Evolutionary conservation across 2,797 vertebrate genomes (phyloP).

Genomic region (Macropodus opercularis): DNA sequence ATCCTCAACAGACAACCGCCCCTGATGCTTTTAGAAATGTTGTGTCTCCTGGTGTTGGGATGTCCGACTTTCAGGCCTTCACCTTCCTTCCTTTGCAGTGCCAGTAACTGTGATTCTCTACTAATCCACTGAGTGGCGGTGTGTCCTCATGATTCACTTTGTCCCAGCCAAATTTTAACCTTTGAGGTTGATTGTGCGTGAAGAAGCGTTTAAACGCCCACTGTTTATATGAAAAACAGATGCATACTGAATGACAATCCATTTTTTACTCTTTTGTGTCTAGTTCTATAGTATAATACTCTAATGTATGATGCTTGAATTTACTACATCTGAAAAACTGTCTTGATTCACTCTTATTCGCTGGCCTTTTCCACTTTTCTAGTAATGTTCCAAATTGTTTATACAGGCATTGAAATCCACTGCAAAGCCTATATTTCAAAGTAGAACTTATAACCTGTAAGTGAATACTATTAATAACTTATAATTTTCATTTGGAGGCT

Average conservation of each 20-base stretch:
- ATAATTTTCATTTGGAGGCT: too few relatives aligned
- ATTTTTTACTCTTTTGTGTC: neutral
- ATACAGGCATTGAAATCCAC: too few relatives aligned
- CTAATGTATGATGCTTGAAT: too few relatives aligned
- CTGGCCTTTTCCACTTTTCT: too few relatives aligned
- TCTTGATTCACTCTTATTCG: too few relatives aligned
- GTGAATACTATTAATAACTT: neutral
- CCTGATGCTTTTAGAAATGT: neutral
- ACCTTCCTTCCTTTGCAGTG: too few relatives aligned
- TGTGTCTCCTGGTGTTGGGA: neutral
- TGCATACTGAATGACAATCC: neutral
- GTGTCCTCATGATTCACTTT: slow-evolving; percentile 17
- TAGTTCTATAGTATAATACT: too few relatives aligned
- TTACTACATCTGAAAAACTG: too few relatives aligned
- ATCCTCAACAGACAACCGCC: neutral
- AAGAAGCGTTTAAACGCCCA: neutral
- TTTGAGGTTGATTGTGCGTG: neutral
- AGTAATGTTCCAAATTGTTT: too few relatives aligned
- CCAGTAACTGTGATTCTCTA: slow-evolving; percentile 5
- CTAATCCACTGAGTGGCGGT: slow-evolving; percentile 56
- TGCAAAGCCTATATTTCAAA: too few relatives aligned
- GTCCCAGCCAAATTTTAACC: too few relatives aligned
- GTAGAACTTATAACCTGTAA: too few relatives aligned
- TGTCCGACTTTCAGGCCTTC: neutral
- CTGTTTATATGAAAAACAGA: neutral